Conservation (phyloP, 1,140 invertebrate species). For the Trichomalopsis sarcophagae region DNA sequence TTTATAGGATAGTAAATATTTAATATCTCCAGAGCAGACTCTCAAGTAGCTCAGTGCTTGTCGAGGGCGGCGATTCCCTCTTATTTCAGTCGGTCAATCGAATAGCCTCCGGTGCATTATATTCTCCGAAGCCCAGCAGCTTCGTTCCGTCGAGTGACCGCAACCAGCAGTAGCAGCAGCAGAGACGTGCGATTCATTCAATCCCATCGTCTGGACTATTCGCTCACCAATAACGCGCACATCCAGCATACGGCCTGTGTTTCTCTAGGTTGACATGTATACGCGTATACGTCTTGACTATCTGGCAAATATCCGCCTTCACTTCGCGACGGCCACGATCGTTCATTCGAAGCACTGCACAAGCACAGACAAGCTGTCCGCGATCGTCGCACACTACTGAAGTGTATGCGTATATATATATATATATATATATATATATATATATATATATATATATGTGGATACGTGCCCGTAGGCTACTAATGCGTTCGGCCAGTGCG, state of each 20-base stretch:
- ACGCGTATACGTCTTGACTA: background rate
- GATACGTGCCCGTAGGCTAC: background rate
- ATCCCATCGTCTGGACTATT: slow-evolving; percentile 14
- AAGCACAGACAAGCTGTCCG: background rate
- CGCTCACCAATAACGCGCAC: background rate
- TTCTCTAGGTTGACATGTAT: background rate
- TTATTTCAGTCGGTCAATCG: too few species aligned
- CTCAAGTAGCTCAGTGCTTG: too few species aligned
- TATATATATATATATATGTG: background rate
- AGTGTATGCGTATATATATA: background rate
- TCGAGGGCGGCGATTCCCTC: too few species aligned
- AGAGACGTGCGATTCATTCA: slow-evolving; percentile 5
- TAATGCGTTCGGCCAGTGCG: background rate
- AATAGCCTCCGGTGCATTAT: too few species aligned
- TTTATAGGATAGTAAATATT: slow-evolving; percentile 13
- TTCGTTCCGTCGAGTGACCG: background rate
- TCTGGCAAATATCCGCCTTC: background rate
- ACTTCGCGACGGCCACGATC: too few species aligned
- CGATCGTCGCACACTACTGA: background rate
- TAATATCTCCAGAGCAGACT: background rate
- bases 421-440: background rate
- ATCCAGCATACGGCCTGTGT: too few species aligned
- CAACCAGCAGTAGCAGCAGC: background rate
- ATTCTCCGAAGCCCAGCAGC: too few species aligned
- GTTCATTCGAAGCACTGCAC: background rate